Evolutionary conservation across 2,797 vertebrate genomes (phyloP), one percentile per base, ranked within the genome.

Genomic region (Nasua narica): DNA sequence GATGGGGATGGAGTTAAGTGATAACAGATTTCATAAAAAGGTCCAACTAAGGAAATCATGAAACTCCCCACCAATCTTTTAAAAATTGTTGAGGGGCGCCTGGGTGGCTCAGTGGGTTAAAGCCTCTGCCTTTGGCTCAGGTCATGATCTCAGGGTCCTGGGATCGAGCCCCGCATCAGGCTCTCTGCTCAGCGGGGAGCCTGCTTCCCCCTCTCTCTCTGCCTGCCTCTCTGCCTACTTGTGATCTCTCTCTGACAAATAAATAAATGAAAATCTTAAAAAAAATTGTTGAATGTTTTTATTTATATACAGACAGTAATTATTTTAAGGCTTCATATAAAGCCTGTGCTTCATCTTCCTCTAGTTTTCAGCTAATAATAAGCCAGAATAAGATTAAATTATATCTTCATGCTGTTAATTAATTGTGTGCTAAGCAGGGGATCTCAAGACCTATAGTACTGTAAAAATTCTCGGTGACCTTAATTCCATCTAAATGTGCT

Each of bases 11-110:
- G 48, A 88, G 15, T 60, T 94, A 93, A 74, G 40, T 35, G 60
- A 60, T 70, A 93, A 98, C 43, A 94, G 96, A 95, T 96, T 94
- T 98, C 40, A 93, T 88, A 94, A 46, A 90, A 94, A 62, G 82
- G 76, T 46, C 85, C 48, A 50, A 27, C 91, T 97, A 79, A 91
- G 90, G 50, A 83, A 97, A 87, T 92, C 52, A 90, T 7, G 82
- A 95, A 97, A 56, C 40, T 95, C 93, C 21, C 13, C 88, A 62
- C 0, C 25, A 91, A n/a, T 54, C 11, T 86, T 94, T 92, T 35
- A 50, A 96, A 96, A 85, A 88, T 40, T 5, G 74, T 48, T 79
- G 88, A 83, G 43, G 43, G 5, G 43, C 7, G 43, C 43, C 43
- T 8, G 7, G 43, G 43, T 43, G 43, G 43, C 43, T 43, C 43